Evolutionary conservation across 2,888 invertebrate species (phyloP).

Genomic region (Napeogenes sylphis): DNA sequence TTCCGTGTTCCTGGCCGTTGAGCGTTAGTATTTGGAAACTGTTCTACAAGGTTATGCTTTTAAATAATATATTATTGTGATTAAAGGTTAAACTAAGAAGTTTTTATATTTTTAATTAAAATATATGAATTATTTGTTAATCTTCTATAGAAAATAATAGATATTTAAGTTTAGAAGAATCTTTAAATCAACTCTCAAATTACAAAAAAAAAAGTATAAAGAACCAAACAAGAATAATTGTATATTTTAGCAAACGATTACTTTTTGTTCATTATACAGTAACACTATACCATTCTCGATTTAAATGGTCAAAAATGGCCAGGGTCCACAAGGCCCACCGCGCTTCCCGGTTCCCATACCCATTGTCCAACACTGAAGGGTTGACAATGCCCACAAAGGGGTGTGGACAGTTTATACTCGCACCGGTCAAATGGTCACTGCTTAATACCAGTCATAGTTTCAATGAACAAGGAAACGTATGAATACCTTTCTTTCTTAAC

Average conservation of each 20-base stretch:
- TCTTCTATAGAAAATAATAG: no score
- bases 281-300: slow-evolving; percentile 50
- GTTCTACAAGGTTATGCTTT: neutral
- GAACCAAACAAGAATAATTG: no score
- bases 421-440: slow-evolving; percentile 74
- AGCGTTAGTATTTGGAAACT: neutral
- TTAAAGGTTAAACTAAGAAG: no score
- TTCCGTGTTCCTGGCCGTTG: slow-evolving; percentile 65
- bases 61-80: neutral
- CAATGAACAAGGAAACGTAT: slow-evolving; percentile 69
- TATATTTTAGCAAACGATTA: slow-evolving; percentile 16
- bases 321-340: slow-evolving; percentile 35
- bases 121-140: no score
- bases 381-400: slow-evolving; percentile 69
- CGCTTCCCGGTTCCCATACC: slow-evolving; percentile 73
- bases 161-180: no score
- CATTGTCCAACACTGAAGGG: slow-evolving; percentile 64
- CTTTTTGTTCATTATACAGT: slow-evolving; percentile 34
- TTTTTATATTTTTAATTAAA: no score
- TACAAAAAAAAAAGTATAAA: no score
- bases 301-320: slow-evolving; percentile 58
- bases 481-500: slow-evolving; percentile 65
- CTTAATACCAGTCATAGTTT: slow-evolving; percentile 63
- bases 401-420: slow-evolving; percentile 65
- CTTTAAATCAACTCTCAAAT: no score